These are phyloP conservation scores for Hydrozoanthus gracilis DNA, from an alignment of 92 coral and sea anemone genomes.

Conservation along the genomic window DNA sequence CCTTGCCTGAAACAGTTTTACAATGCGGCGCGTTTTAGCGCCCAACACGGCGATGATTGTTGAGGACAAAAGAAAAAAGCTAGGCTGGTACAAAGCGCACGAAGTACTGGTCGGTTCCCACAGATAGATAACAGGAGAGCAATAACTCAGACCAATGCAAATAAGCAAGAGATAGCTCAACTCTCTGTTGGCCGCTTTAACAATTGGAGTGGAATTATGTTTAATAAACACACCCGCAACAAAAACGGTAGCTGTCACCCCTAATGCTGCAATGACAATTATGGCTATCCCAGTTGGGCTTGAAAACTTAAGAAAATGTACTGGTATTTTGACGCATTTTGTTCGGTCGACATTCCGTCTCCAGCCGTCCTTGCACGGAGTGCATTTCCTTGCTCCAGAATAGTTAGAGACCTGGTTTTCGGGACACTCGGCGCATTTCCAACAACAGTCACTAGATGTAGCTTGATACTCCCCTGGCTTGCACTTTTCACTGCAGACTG, in stretches of 20 bases:
- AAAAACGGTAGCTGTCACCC: conserved; percentile 56
- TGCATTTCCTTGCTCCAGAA: conserved; percentile 69
- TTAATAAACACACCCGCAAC: conserved; percentile 62
- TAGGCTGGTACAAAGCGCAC: conserved; percentile 63
- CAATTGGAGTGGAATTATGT: conserved; percentile 71
- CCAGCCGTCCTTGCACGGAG: conserved; percentile 63
- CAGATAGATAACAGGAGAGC: conserved; percentile 70
- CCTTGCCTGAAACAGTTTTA: conserved; percentile 62
- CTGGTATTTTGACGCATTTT: conserved; percentile 70
- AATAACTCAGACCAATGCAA: conserved; percentile 71
- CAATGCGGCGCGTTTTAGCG: conserved; percentile 78
- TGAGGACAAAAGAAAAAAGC: conserved; percentile 77
- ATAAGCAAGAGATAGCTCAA: conserved; percentile 72
- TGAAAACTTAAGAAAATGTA: conserved; percentile 57
- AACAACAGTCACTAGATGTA: conserved; percentile 67
- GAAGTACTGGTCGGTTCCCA: conserved; percentile 61
- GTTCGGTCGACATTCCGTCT: conserved; percentile 63
- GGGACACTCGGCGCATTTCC: conserved; percentile 81
- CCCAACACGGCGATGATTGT: conserved; percentile 76
- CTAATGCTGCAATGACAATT: conserved; percentile 61
- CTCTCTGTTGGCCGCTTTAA: conserved; percentile 81
- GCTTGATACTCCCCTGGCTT: conserved; percentile 81
- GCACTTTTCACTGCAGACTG: conserved; percentile 76
- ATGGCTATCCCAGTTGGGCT: conserved; percentile 53
- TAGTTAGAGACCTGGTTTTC: conserved; percentile 52